phyloP scores from a whole-genome alignment of 2,888 invertebrate genomes.

The Epistrophe eligans region DNA sequence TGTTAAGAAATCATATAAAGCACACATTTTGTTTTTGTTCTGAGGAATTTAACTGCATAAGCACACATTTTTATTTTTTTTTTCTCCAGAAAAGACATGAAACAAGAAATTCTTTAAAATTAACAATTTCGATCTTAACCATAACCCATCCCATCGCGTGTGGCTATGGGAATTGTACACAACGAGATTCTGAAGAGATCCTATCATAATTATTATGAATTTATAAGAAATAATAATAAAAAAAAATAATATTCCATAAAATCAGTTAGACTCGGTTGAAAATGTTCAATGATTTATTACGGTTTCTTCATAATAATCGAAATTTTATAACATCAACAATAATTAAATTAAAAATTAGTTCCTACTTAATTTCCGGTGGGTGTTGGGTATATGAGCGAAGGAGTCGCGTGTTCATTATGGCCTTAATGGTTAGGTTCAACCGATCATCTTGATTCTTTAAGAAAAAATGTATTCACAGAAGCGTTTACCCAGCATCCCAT shows the following conservation, averaged over 20 bases:
- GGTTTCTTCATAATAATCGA: conserved; percentile 20
- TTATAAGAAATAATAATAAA: conserved; percentile 38
- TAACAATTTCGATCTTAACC: conserved; percentile 1
- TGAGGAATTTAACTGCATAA: conserved; percentile 36
- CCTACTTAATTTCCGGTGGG: conserved; percentile 61
- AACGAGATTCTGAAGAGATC: conserved; percentile 43
- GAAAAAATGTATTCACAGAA: conserved; percentile 35
- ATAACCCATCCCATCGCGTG: not conserved
- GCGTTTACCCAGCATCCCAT: conserved; percentile 57
- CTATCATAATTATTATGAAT: conserved; percentile 52
- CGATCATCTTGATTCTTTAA: conserved; percentile 3
- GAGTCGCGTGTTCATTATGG: conserved; percentile 13
- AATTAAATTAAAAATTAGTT: conserved; percentile 62
- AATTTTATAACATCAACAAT: conserved; percentile 55
- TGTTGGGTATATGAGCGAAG: not conserved
- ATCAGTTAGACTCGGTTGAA: conserved; percentile 44
- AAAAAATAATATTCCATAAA: not conserved
- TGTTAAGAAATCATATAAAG: conserved; percentile 53
- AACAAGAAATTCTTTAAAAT: conserved; percentile 48
- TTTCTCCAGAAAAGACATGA: conserved; percentile 42
- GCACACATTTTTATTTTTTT: conserved; percentile 2
- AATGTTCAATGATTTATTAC: conserved; percentile 59
- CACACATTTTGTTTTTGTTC: conserved; percentile 25
- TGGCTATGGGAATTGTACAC: conserved; percentile 60
- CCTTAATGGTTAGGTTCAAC: conserved; percentile 25